These are phyloP conservation scores for Montifringilla adamsi DNA, from an alignment of 2,113 vertebrate genomes.

Conservation along the genomic window DNA sequence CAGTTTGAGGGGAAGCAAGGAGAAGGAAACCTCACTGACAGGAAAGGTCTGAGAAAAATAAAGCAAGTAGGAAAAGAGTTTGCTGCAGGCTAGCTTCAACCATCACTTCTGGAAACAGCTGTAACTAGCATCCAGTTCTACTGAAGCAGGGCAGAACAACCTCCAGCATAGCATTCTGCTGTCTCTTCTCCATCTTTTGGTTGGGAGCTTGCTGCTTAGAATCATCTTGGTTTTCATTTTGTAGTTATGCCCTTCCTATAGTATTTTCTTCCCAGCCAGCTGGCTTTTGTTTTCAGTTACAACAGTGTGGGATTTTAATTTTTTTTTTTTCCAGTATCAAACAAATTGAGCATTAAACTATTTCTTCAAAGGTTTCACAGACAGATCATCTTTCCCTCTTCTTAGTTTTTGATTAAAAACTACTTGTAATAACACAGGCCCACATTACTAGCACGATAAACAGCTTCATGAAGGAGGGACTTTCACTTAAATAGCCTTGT, in stretches of 20 bases:
- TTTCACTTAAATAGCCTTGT: not conserved
- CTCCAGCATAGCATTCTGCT: not conserved
- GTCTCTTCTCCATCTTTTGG: not conserved
- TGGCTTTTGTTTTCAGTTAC: not conserved
- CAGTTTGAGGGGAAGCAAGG: not conserved
- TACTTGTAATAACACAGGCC: not conserved
- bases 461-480: not conserved
- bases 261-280: not conserved
- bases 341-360: not conserved
- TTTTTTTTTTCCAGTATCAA: not conserved
- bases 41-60: not conserved
- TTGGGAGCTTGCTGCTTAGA: not conserved
- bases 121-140: not conserved
- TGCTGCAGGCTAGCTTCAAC: not conserved
- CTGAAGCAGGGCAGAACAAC: not conserved
- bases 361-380: not conserved
- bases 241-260: not conserved
- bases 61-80: not conserved
- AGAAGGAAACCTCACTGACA: not conserved
- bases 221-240: not conserved
- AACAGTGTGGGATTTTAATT: not conserved
- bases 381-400: not conserved
- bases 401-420: not conserved
- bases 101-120: not conserved
- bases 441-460: not conserved